These are phyloP conservation scores for Oreortyx pictus DNA, from an alignment of 2,797 vertebrate species.

Conservation along the genomic window DNA sequence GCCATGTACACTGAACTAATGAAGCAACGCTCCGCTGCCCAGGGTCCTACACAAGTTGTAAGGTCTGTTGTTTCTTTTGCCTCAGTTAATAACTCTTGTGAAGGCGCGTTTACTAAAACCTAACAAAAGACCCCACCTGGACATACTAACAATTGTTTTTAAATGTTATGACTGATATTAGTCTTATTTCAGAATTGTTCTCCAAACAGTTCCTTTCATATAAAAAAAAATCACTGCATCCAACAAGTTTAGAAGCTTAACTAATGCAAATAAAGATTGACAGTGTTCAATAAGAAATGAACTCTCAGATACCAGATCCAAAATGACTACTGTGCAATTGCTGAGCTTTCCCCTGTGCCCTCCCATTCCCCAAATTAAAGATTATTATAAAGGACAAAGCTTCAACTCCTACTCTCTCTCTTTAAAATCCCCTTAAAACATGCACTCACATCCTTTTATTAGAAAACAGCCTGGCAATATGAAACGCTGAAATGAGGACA, in stretches of 20 bases:
- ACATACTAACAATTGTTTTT: not conserved
- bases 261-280: not conserved
- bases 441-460: not conserved
- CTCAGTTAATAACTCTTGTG: not conserved
- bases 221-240: conserved; percentile 34
- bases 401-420: not conserved
- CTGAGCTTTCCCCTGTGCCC: not conserved
- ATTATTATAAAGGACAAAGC: not conserved
- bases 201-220: not conserved
- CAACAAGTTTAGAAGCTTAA: conserved; percentile 30
- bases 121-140: not conserved
- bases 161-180: not conserved
- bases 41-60: not conserved
- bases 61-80: not conserved
- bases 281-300: not conserved
- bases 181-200: not conserved
- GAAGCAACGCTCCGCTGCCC: not conserved
- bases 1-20: not conserved
- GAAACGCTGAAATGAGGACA: not conserved
- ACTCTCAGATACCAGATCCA: not conserved
- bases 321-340: not conserved
- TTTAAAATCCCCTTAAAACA: not conserved
- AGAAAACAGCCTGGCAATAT: not conserved
- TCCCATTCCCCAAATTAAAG: not conserved
- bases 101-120: not conserved